Conservation (phyloP, 2,113 vertebrate genomes). For the Varanus salvator region DNA sequence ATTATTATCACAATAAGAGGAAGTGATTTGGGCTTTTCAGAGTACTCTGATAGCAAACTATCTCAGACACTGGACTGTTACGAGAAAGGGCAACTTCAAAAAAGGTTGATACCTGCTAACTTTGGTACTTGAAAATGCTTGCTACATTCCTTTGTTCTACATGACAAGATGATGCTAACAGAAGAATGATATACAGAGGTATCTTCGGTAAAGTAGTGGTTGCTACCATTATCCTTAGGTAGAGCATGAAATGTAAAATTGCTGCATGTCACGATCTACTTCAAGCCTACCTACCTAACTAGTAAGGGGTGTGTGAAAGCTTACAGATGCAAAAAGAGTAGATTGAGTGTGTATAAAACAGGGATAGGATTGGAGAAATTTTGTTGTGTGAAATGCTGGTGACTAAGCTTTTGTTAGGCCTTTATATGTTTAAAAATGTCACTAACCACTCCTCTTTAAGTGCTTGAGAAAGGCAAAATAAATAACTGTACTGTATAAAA, state of each 20-base stretch:
- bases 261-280: accelerated
- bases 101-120: background rate
- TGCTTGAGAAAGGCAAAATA: conserved; percentile 46
- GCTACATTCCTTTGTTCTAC: accelerated
- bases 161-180: accelerated
- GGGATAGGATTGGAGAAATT: conserved; percentile 49
- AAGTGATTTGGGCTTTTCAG: background rate
- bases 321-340: conserved; percentile 41
- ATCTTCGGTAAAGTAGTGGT: accelerated
- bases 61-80: background rate
- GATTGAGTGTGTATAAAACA: conserved; percentile 27
- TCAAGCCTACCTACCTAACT: conserved; percentile 11
- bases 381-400: conserved; percentile 51
- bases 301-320: background rate
- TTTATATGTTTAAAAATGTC: conserved; percentile 61
- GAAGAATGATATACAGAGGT: background rate
- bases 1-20: background rate
- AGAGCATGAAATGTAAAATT: conserved; percentile 20
- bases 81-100: background rate
- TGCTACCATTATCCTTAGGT: background rate
- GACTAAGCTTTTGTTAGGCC: conserved; percentile 47
- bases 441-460: conserved; percentile 46
- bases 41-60: background rate
- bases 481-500: conserved; percentile 50
- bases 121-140: background rate